These are phyloP conservation scores for Stegostoma tigrinum DNA, from an alignment of 2,113 vertebrate species.

Conservation along the genomic window DNA sequence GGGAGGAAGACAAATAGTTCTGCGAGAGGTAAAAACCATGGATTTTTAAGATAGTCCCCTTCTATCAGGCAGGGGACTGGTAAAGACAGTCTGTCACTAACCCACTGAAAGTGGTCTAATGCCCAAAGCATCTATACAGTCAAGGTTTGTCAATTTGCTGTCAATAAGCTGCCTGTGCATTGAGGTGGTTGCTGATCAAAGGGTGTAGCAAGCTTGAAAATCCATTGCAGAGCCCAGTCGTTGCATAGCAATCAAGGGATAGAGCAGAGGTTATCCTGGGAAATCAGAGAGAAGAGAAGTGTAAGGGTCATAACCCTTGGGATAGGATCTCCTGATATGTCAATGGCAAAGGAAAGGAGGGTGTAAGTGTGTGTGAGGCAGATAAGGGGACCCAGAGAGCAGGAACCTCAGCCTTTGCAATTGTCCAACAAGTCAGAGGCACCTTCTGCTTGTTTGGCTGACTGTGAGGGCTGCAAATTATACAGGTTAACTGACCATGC, in stretches of 20 bases:
- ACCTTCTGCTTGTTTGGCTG: too few species aligned
- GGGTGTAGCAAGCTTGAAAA: background rate
- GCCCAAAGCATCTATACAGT: background rate
- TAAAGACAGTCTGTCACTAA: background rate
- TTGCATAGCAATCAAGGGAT: background rate
- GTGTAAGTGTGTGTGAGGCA: too few species aligned
- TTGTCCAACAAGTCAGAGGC: too few species aligned
- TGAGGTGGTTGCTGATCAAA: background rate
- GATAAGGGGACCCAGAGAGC: too few species aligned
- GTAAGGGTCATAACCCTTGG: background rate
- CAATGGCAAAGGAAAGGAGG: too few species aligned
- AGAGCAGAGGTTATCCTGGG: background rate
- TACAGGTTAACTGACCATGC: too few species aligned
- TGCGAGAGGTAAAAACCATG: background rate
- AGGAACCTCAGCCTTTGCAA: too few species aligned
- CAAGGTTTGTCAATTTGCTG: background rate
- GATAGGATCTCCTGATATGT: too few species aligned
- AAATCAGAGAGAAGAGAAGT: background rate
- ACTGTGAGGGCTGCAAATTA: too few species aligned
- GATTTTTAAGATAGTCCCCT: background rate
- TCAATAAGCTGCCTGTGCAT: background rate
- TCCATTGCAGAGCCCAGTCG: background rate
- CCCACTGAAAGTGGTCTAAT: background rate
- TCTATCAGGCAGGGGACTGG: background rate
- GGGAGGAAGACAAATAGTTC: background rate